Conservation (phyloP, 1,140 invertebrate species). For the Meteorus sp. region DNA sequence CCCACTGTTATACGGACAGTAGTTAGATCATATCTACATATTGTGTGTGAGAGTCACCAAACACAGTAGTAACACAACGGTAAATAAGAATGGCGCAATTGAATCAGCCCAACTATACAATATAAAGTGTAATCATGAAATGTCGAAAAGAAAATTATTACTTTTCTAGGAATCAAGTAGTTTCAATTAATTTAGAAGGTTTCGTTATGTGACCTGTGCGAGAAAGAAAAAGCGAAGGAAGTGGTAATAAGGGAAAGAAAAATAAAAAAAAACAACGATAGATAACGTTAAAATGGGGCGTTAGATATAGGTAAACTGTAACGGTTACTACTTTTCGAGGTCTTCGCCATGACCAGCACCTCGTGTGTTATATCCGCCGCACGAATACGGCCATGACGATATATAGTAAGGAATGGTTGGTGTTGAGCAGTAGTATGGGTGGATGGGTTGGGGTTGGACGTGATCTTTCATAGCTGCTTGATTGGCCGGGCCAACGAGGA, state of each 20-base stretch:
- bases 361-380: constrained; percentile 3
- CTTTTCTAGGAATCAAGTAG: too few relatives aligned
- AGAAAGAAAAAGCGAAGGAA: neutral
- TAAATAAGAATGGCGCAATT: too few relatives aligned
- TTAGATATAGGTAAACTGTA: constrained; percentile 40
- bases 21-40: too few relatives aligned
- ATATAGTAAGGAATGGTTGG: neutral
- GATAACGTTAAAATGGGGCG: neutral
- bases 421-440: constrained; percentile 4
- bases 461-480: constrained; percentile 59
- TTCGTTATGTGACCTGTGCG: constrained; percentile 2
- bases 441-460: constrained; percentile 44
- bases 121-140: too few relatives aligned
- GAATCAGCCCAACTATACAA: too few relatives aligned
- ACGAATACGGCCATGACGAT: neutral
- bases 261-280: neutral
- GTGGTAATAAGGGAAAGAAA: neutral
- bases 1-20: too few relatives aligned
- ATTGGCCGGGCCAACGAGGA: constrained; percentile 41
- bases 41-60: too few relatives aligned
- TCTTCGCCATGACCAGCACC: constrained; percentile 25
- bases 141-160: too few relatives aligned
- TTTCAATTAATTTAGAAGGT: neutral
- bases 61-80: too few relatives aligned
- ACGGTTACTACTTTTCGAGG: constrained; percentile 37